Evolutionary conservation across 2,113 vertebrate species (phyloP).

Genomic region (Piprites chloris): DNA sequence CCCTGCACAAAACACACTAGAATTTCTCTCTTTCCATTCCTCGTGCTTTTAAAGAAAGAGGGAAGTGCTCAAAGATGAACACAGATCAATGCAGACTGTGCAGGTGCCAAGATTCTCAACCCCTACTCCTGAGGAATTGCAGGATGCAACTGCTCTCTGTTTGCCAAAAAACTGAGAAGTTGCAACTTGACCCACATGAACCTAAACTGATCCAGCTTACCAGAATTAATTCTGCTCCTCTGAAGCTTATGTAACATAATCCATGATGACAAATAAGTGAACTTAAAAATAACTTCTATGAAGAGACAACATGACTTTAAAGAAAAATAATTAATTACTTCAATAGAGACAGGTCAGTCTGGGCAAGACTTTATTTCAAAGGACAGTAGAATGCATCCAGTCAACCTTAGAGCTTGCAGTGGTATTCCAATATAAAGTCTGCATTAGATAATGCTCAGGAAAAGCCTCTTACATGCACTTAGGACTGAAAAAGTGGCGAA

Average conservation of each 20-base stretch:
- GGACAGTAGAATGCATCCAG: not conserved
- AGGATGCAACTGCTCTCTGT: not conserved
- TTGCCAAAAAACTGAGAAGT: not conserved
- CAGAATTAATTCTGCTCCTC: conserved; percentile 1
- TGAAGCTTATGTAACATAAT: not conserved
- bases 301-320: not conserved
- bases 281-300: not conserved
- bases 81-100: not conserved
- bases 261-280: not conserved
- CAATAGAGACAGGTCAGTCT: not conserved
- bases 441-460: not conserved
- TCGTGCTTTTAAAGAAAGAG: not conserved
- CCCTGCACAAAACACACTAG: not conserved
- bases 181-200: not conserved
- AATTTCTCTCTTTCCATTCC: not conserved
- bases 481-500: not conserved
- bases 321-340: not conserved
- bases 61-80: not conserved
- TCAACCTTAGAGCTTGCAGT: not conserved
- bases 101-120: not conserved
- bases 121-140: not conserved
- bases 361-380: not conserved
- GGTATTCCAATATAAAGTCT: not conserved
- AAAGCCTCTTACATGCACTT: not conserved
- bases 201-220: not conserved